These are phyloP conservation scores for Callyntrura sp. DNA, from an alignment of 2,888 invertebrate genomes.

Conservation along the genomic window DNA sequence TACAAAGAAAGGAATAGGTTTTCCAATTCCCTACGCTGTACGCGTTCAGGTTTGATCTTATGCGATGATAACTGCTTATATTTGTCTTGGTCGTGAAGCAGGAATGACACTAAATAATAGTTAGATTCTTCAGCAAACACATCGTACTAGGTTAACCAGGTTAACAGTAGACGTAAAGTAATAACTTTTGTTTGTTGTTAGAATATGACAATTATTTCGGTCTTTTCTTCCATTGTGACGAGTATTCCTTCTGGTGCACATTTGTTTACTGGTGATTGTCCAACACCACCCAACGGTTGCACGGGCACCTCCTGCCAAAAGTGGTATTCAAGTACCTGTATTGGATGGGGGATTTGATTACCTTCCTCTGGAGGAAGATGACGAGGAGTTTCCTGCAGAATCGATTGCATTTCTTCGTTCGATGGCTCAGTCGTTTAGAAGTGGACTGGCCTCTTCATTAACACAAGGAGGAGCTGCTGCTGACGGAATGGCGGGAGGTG, in stretches of 20 bases:
- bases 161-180: no score
- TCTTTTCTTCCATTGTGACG: background rate
- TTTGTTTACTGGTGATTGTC: background rate
- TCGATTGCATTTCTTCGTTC: constrained; percentile 36
- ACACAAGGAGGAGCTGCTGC: constrained; percentile 1
- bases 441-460: constrained; percentile 15
- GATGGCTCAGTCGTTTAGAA: constrained; percentile 46
- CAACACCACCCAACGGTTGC: background rate
- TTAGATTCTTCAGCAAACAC: no score
- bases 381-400: constrained; percentile 43
- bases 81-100: no score
- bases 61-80: no score
- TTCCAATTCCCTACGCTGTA: no score
- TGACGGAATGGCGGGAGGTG: background rate
- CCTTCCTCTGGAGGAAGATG: constrained; percentile 43
- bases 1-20: no score
- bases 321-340: background rate
- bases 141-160: no score
- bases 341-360: constrained; percentile 36
- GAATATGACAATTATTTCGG: no score
- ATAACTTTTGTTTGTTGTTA: no score
- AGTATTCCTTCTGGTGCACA: background rate
- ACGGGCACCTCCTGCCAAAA: background rate
- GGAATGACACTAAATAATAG: no score
- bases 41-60: no score